These are phyloP conservation scores for Colius striatus DNA, from an alignment of 2,113 vertebrate genomes.

Conservation along the genomic window DNA sequence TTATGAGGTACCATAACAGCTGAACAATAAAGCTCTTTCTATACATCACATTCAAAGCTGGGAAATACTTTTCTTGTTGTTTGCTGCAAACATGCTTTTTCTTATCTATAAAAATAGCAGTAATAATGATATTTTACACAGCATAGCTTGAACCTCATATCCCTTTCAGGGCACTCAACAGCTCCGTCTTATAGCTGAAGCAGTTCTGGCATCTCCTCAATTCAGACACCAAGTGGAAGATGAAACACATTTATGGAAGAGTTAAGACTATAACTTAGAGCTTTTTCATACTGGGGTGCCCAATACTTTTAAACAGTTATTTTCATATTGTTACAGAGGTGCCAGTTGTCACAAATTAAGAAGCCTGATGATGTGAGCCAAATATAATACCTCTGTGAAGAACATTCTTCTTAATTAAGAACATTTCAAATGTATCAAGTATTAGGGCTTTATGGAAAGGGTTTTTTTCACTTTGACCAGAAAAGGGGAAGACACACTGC, in stretches of 20 bases:
- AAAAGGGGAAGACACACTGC: background rate
- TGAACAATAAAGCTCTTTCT: background rate
- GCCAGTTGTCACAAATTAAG: background rate
- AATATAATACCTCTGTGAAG: background rate
- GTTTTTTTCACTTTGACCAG: background rate
- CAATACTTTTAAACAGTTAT: background rate
- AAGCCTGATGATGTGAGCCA: background rate
- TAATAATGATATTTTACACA: background rate
- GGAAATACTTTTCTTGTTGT: background rate
- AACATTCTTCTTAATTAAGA: background rate
- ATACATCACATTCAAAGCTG: background rate
- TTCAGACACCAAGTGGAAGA: background rate
- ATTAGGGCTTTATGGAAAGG: background rate
- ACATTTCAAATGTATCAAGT: background rate
- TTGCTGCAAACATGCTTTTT: background rate
- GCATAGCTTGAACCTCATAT: background rate
- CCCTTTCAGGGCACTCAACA: background rate
- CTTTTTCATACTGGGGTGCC: background rate
- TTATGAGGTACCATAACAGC: background rate
- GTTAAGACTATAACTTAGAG: background rate
- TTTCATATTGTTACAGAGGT: background rate
- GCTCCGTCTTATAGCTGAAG: background rate
- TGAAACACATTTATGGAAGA: background rate
- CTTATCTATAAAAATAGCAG: conserved; percentile 5
- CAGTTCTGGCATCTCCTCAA: background rate